These are phyloP conservation scores for Pelochelys cantorii DNA, from an alignment of 2,797 vertebrate species.

Conservation along the genomic window DNA sequence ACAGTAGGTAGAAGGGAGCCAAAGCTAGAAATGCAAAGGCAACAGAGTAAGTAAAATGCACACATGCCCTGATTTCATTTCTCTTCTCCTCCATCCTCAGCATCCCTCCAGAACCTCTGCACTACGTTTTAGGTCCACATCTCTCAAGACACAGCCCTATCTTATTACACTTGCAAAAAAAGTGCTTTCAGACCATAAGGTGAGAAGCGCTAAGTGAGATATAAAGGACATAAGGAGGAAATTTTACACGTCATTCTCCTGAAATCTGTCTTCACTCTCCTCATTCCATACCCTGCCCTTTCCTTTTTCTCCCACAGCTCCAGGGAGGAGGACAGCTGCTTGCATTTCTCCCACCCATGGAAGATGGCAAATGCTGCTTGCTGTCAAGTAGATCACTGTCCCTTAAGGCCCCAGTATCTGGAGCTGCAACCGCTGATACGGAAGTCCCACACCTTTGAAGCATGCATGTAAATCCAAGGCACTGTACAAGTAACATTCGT, in stretches of 20 bases:
- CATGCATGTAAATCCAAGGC: background rate
- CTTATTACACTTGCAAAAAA: background rate
- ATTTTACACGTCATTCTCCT: background rate
- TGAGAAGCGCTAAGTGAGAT: background rate
- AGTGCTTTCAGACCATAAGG: background rate
- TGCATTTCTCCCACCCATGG: background rate
- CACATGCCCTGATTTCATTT: background rate
- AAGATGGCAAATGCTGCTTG: background rate
- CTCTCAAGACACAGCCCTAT: background rate
- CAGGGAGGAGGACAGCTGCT: background rate
- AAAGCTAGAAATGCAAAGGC: rapidly evolving
- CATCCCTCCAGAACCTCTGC: background rate
- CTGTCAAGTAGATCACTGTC: background rate
- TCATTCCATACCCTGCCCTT: no score
- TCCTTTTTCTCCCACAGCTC: rapidly evolving
- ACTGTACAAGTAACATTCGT: background rate
- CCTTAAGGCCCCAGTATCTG: rapidly evolving
- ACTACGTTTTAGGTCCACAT: background rate
- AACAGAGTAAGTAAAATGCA: background rate
- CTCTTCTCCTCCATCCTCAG: background rate
- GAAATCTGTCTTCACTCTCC: background rate
- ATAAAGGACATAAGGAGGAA: rapidly evolving
- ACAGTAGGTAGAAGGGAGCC: rapidly evolving
- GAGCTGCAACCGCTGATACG: rapidly evolving
- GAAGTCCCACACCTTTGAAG: rapidly evolving